Evolutionary conservation across 2,797 vertebrate genomes (phyloP).

Genomic region (Thalassophryne amazonica): DNA sequence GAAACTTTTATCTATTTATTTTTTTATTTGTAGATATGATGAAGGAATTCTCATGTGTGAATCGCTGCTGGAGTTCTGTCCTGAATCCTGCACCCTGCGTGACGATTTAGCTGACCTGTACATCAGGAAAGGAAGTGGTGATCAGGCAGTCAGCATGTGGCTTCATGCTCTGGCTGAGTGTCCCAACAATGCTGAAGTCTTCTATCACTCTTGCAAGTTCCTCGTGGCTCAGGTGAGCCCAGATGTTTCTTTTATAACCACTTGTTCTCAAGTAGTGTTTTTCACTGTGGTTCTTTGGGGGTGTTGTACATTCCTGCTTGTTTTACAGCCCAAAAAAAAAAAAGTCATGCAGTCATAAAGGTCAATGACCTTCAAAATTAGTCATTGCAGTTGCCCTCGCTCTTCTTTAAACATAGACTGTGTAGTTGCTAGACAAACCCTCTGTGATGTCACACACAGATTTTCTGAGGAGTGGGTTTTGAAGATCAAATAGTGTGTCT

Average conservation of each 20-base stretch:
- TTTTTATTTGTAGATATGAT: slow-evolving; percentile 75
- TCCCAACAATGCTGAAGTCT: slow-evolving; percentile 84
- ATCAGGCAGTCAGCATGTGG: slow-evolving; percentile 81
- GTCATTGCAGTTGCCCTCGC: no score
- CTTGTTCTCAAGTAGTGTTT: not conserved
- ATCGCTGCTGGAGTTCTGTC: slow-evolving; percentile 77
- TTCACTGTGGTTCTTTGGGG: no score
- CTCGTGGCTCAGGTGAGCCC: slow-evolving; percentile 86
- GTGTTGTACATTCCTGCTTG: no score
- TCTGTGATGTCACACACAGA: no score
- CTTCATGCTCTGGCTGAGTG: slow-evolving; percentile 81
- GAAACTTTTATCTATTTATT: no score
- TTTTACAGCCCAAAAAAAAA: no score
- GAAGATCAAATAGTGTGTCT: no score
- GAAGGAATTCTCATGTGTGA: slow-evolving; percentile 81
- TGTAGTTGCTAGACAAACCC: no score
- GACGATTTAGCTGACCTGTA: slow-evolving; percentile 82
- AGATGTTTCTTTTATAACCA: not conserved
- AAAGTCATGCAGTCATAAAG: no score
- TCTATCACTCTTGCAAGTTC: slow-evolving; percentile 87
- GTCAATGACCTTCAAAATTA: no score
- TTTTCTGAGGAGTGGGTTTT: no score
- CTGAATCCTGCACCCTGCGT: slow-evolving; percentile 82
- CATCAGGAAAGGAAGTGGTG: slow-evolving; percentile 63
- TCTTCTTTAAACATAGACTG: no score